phyloP scores from a whole-genome alignment of 2,113 vertebrate species.

The Varanus komodoensis region DNA sequence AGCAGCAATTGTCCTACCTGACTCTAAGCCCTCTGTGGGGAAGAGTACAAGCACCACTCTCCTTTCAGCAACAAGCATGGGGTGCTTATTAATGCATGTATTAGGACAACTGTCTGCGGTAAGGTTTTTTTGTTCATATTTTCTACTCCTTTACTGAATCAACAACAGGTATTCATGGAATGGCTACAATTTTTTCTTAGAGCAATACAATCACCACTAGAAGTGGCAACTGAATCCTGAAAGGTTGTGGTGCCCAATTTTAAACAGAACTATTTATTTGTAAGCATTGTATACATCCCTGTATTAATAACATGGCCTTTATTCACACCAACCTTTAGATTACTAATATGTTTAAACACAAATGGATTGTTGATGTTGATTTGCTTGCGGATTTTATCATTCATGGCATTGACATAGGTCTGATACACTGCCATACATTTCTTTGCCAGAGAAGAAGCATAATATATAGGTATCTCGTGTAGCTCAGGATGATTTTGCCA shows the following conservation, averaged over 20 bases:
- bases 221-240: neutral
- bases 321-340: conserved; percentile 87
- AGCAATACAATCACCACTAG: neutral
- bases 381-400: conserved; percentile 98
- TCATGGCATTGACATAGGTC: conserved; percentile 98
- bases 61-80: neutral
- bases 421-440: conserved; percentile 99
- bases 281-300: neutral
- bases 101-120: neutral
- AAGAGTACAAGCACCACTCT: neutral
- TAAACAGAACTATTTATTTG: neutral
- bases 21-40: no score
- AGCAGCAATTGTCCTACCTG: neutral
- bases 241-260: neutral
- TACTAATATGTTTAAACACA: conserved; percentile 99
- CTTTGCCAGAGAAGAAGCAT: conserved; percentile 96
- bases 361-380: conserved; percentile 99
- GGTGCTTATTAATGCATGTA: neutral
- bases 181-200: neutral
- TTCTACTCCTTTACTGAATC: neutral
- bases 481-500: conserved; percentile 99
- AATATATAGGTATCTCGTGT: conserved; percentile 98
- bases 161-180: neutral
- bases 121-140: neutral
- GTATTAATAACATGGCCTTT: neutral